Base-by-base conservation (phyloP, 2,797 vertebrate species). In the Denticeps clupeoides region DNA sequence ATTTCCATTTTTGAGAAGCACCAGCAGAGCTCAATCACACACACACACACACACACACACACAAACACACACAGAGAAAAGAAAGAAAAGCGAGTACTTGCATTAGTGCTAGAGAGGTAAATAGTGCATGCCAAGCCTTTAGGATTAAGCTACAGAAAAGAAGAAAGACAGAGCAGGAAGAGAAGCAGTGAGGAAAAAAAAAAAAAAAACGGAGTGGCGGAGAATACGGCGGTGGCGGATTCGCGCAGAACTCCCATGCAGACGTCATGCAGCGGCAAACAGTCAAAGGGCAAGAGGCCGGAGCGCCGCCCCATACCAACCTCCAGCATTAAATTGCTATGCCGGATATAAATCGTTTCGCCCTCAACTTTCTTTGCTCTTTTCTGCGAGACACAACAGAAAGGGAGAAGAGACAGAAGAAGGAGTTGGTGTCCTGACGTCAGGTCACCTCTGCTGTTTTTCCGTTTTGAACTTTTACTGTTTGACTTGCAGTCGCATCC, bases 321-420 rank as follows among this genome's bases (percentile, higher is more conserved):
- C 95, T 99, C 95, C 91, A 99, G 89, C 95, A 99, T 99, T 90
- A 99, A 93, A 92, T 97, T 97, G 89, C 94, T 98, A 93, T 99
- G 95, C 77, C 93, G 97, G 90, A 97, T 94, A 92, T 98, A 99
- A 90, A 99, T 90, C 79, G 89, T 97, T 94, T 97, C 95, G 80
- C 91, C 95, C 88, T 97, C 91, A 85, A 93, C 86, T 87, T 89
- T 97, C 86, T 94, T 96, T 84, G 91, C 84, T 86, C 89, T 91
- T 82, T 97, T 99, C 94, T 99, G 94, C 87, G 79, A 87, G 84
- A 63, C 64, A 77, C 24, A 57, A 26, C 51, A 22, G 48, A 41
- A 52, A 45, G 6, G 50, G 55, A 55, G 48, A 31, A 53, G 10
- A 60, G 47, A 29, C 19, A 15, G 40, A 70, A 60, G 11, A 43